Evolutionary conservation across 2,797 vertebrate species (phyloP).

Genomic region (Eupleurogrammus muticus): DNA sequence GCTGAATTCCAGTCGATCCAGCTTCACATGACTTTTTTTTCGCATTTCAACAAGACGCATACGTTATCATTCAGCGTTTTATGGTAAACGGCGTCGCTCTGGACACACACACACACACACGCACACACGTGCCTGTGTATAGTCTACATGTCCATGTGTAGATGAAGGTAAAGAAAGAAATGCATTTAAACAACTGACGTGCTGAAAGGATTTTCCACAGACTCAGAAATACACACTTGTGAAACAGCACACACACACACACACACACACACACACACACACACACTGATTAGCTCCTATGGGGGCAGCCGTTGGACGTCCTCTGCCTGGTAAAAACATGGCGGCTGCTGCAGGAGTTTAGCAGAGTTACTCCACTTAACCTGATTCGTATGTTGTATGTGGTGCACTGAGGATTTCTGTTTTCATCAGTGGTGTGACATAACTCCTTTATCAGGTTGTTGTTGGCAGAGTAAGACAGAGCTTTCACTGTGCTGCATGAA

Average conservation of each 20-base stretch:
- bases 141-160: background rate
- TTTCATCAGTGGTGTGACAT: slow-evolving; percentile 12
- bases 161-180: slow-evolving; percentile 3
- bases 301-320: slow-evolving; percentile 41
- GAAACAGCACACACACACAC: slow-evolving; percentile 28
- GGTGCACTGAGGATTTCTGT: background rate
- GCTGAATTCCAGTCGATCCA: slow-evolving; percentile 54
- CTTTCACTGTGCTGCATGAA: background rate
- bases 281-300: slow-evolving; percentile 56
- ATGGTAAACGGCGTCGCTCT: too few species aligned
- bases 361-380: background rate
- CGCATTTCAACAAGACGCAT: too few species aligned
- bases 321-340: slow-evolving; percentile 17
- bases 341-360: slow-evolving; percentile 1
- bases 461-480: background rate
- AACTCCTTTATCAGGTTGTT: background rate
- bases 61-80: slow-evolving; percentile 35
- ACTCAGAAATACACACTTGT: slow-evolving; percentile 11
- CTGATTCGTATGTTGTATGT: slow-evolving; percentile 4
- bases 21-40: slow-evolving; percentile 59
- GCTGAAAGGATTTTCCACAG: slow-evolving; percentile 21
- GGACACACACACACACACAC: too few species aligned
- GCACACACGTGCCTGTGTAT: background rate
- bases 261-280: slow-evolving; percentile 18
- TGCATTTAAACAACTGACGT: slow-evolving; percentile 31